Conservation (phyloP, 2,888 invertebrate genomes). For the Pycnomerus fuliginosus region DNA sequence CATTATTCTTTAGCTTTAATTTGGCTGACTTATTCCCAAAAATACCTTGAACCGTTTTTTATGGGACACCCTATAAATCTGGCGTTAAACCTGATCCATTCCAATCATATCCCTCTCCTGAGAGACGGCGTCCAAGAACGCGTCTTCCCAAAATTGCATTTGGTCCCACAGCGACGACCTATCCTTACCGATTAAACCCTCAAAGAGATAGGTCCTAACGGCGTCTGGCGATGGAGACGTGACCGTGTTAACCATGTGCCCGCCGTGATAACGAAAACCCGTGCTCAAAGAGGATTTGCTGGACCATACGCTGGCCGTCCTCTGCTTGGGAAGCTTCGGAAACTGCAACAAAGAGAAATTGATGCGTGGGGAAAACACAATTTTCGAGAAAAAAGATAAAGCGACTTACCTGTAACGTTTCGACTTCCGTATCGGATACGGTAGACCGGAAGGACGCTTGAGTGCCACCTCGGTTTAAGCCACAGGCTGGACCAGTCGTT, state of each 20-base stretch:
- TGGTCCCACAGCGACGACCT: constrained; percentile 94
- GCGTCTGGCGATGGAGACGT: constrained; percentile 89
- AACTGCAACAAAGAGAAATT: constrained; percentile 55
- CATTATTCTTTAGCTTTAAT: too few species aligned
- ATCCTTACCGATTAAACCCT: constrained; percentile 81
- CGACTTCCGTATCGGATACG: constrained; percentile 92
- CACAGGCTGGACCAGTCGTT: constrained; percentile 73
- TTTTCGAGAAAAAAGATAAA: background rate
- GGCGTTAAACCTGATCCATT: constrained; percentile 81
- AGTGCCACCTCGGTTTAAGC: constrained; percentile 67
- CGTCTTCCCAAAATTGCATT: constrained; percentile 99
- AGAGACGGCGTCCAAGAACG: constrained; percentile 94
- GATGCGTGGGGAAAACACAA: background rate
- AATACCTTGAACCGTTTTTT: too few species aligned
- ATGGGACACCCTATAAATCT: background rate
- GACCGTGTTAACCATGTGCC: constrained; percentile 80
- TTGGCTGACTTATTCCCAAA: too few species aligned
- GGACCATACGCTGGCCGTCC: constrained; percentile 89
- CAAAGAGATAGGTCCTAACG: constrained; percentile 87
- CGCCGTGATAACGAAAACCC: constrained; percentile 84
- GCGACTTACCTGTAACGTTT: constrained; percentile 79
- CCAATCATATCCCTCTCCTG: constrained; percentile 99
- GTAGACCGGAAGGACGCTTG: constrained; percentile 83
- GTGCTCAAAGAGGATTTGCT: constrained; percentile 87
- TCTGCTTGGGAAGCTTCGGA: constrained; percentile 70